phyloP scores from a whole-genome alignment of 1,140 invertebrate genomes.

The Papilio polyxenes region DNA sequence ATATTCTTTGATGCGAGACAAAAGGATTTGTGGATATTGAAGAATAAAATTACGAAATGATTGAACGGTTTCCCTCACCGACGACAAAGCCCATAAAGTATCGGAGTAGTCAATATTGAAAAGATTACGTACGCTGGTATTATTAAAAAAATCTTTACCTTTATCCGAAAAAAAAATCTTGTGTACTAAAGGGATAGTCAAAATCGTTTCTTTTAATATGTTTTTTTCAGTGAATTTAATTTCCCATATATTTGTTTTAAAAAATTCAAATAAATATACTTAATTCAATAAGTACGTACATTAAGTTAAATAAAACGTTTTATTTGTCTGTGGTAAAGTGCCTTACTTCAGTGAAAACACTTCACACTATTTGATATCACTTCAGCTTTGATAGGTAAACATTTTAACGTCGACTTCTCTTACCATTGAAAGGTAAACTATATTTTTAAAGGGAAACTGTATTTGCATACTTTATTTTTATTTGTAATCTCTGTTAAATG shows the following conservation, averaged over 20 bases:
- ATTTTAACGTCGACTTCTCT: constrained; percentile 4
- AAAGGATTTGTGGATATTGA: not conserved
- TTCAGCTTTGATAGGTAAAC: not conserved
- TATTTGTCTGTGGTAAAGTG: not conserved
- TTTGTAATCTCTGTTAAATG: too few relatives aligned
- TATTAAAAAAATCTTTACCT: not conserved
- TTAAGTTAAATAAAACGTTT: not conserved
- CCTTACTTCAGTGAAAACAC: not conserved
- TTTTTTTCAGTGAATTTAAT: not conserved
- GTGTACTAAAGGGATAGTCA: too few relatives aligned
- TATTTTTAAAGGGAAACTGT: too few relatives aligned
- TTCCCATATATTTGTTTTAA: not conserved
- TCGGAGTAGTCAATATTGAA: not conserved
- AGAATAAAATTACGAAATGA: constrained; percentile 17
- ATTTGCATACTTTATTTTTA: too few relatives aligned
- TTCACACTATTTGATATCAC: not conserved
- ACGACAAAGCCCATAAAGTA: not conserved
- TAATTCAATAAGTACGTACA: too few relatives aligned
- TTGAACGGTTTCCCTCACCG: constrained; percentile 3
- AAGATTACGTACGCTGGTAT: not conserved
- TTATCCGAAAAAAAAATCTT: not conserved
- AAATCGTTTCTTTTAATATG: not conserved
- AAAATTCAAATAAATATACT: too few relatives aligned
- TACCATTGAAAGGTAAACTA: not conserved
- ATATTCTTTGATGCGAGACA: constrained; percentile 3